Evolutionary conservation across 2,113 vertebrate species (phyloP).

Genomic region (Peromyscus californicus): DNA sequence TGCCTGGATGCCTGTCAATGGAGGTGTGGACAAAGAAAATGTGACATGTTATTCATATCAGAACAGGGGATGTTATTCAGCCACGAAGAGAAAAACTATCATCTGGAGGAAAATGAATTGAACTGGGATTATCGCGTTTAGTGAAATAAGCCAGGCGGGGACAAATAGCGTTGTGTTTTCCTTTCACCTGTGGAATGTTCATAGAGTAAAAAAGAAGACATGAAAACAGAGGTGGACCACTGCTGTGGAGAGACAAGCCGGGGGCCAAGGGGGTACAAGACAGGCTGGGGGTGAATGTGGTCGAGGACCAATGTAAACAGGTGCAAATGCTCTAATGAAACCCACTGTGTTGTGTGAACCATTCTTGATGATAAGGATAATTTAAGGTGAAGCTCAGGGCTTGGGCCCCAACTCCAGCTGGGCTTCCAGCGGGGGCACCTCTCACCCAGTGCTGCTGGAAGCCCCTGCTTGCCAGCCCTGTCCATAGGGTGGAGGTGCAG

Average conservation of each 20-base stretch:
- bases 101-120: neutral
- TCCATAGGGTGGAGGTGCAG: too few relatives aligned
- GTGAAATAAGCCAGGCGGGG: neutral
- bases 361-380: neutral
- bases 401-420: neutral
- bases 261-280: neutral
- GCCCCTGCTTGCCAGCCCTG: neutral
- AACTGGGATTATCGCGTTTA: neutral
- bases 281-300: neutral
- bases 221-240: too few relatives aligned
- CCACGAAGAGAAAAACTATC: neutral
- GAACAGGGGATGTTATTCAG: neutral
- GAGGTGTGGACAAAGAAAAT: neutral
- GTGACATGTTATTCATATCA: too few relatives aligned
- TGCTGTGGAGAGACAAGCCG: neutral
- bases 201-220: neutral
- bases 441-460: neutral
- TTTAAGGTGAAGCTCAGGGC: neutral
- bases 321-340: neutral
- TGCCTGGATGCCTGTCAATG: neutral
- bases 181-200: neutral
- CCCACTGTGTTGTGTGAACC: neutral
- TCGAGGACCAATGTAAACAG: neutral
- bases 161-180: neutral
- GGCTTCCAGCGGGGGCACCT: neutral